Base-by-base conservation (phyloP, 1,140 invertebrate genomes). In the Leptinotarsa texana region DNA sequence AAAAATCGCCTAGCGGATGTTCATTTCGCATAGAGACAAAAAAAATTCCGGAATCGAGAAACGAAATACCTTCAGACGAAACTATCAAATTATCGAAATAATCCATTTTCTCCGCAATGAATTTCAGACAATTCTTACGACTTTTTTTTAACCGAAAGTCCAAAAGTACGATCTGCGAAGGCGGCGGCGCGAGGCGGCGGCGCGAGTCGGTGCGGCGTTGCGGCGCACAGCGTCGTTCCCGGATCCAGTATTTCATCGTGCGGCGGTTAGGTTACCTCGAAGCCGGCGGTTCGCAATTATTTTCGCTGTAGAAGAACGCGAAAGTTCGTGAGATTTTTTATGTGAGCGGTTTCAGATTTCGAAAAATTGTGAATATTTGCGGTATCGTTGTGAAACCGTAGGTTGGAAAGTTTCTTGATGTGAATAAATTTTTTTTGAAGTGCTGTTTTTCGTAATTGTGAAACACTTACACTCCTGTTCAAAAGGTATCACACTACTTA, bases 81-180 rank as follows among this genome's bases (percentile, higher is more conserved):
- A 68, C 66, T 68, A 68, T 68, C 66, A 68, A 49, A 68, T 68
- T 22, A 68, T n/a, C n/a, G 8, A 68, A 47, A 49, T 42, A 33
- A 68, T 68, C 42, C 1, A 68, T 68, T 68, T 21, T 68, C 24
- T 17, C n/a, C 24, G 13, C 8, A 33, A 33, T 3, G 27, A 68
- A 49, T 68, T 42, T 68, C 33, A 47, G 33, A 33, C 3, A 13
- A 66, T 24, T 66, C 63, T 57, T 22, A 22, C 63, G 27, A n/a
- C 27, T 68, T 68, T 68, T 68, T 27, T 42, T 11, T 17, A 66
- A 24, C 21, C 22, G 42, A 47, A 68, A 42, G 24, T 42, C 24
- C 47, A 68, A 65, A 68, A 68, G 33, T 68, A 33, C 5, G 27
- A 18, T 47, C n/a, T 42, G 13, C 33, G 15, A 68, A 68, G 33